phyloP scores from a whole-genome alignment of 2,113 vertebrate genomes.

The Anhinga rufa region DNA sequence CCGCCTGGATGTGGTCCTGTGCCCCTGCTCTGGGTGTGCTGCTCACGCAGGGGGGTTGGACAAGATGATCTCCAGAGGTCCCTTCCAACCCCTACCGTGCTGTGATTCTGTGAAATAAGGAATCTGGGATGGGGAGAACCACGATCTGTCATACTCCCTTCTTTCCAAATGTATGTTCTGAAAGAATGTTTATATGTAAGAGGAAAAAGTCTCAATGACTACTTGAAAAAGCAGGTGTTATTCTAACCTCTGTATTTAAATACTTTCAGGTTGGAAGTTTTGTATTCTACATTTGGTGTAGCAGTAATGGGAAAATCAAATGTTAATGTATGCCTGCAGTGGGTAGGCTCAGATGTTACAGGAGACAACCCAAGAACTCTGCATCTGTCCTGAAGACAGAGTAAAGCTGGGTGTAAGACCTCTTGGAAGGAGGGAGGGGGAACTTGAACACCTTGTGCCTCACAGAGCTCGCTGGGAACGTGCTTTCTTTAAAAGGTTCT shows the following conservation, averaged over 20 bases:
- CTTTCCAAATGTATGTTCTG: not conserved
- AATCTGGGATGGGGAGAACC: not conserved
- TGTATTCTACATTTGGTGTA: not conserved
- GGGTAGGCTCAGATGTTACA: not conserved
- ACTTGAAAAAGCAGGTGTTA: not conserved
- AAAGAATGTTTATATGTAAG: rapidly evolving
- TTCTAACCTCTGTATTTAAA: not conserved
- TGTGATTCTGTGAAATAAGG: not conserved
- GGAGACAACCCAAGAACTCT: not conserved
- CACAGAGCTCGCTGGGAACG: not conserved
- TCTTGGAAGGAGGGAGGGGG: not conserved
- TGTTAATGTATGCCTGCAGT: not conserved
- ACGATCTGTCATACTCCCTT: not conserved
- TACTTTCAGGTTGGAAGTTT: not conserved
- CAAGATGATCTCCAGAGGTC: too few relatives aligned
- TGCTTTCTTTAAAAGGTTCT: not conserved
- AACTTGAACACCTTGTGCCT: not conserved
- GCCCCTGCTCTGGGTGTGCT: too few relatives aligned
- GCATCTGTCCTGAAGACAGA: not conserved
- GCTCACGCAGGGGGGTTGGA: too few relatives aligned
- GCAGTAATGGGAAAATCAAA: not conserved
- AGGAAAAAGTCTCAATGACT: not conserved
- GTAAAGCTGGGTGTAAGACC: not conserved
- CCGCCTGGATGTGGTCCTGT: too few relatives aligned
- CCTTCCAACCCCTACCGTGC: too few relatives aligned